Base-by-base conservation (phyloP, 2,113 vertebrate species). In the Pedionomus torquatus region DNA sequence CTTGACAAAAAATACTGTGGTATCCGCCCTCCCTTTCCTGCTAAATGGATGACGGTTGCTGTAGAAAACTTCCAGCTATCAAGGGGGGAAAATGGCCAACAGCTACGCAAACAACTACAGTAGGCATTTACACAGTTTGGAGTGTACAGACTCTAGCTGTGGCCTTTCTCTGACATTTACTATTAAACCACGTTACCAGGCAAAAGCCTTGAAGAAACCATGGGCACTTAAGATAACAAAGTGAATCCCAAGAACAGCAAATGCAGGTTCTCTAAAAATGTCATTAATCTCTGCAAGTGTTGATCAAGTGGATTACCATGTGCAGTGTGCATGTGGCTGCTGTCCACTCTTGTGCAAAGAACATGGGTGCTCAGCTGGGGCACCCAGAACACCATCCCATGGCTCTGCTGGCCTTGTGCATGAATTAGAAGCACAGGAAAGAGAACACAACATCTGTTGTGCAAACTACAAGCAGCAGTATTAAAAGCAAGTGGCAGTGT, bases 301-400 rank as follows among this genome's bases (percentile, higher is more conserved):
- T 64, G 41, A 89, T 33, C 30, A 69, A 52, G 51, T 25, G 21
- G 14, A 63, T 68, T 48, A 15, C 51, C 13, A 16, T 7, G 17
- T 0, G 1, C 0, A 2, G 41, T 4, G 5, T 55, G 25, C 24
- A 37, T 14, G 18, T 58, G 55, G 23, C 46, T 89, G 37, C 58
- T 66, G 54, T 43, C 26, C 13, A 14, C 51, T 68, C 37, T 19
- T 72, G 65, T 31, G 30, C 35, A 48, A 76, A 76, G 28, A 64
- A 86, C 65, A 51, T 28, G 17, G 23, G 18, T 79, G 31, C 58
- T 43, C 64, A 63, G 15, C 49, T 43, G 35, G 18, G 52, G 11
- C 46, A 86, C 26, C 23, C 41, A 48, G 30, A 20, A 55, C 52
- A 65, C 19, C 41, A 58, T 11, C 12, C 0, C 0, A 31, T 21